These are phyloP conservation scores for Python bivittatus DNA, from an alignment of 2,113 vertebrate species.

Conservation along the genomic window DNA sequence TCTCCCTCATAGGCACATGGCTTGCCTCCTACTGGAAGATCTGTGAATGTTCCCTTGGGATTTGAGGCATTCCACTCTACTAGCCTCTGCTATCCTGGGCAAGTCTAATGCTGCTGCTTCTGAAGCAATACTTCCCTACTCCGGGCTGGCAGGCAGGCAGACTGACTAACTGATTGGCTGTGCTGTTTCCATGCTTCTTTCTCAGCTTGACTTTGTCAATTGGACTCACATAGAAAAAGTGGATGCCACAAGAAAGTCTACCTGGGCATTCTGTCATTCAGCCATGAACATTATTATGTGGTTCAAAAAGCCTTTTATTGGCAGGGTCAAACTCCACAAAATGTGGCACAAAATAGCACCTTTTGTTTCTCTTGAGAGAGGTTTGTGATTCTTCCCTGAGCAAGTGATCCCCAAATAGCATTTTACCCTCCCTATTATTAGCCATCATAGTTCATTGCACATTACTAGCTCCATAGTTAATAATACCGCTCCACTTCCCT, in stretches of 20 bases:
- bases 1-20: neutral
- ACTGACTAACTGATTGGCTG: neutral
- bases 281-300: neutral
- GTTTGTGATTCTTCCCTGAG: constrained; percentile 8
- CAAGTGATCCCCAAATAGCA: neutral
- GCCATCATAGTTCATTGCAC: neutral
- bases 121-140: neutral
- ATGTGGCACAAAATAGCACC: neutral
- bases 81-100: neutral
- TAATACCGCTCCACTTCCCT: neutral
- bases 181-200: neutral
- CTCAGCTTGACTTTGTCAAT: neutral
- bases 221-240: neutral
- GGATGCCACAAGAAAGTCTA: neutral
- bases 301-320: constrained; percentile 25
- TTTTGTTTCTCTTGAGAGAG: neutral
- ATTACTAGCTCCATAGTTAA: neutral
- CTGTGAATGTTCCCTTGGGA: neutral
- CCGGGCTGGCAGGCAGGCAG: neutral
- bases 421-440: neutral
- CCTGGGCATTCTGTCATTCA: neutral
- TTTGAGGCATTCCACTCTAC: neutral
- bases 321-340: constrained; percentile 2
- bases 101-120: neutral
- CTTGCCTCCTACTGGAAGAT: neutral